A percentile compares a stretch with the other conserved stretches of the same genome.
These are phyloP conservation scores for Microhierax caerulescens DNA, from an alignment of 2,797 vertebrate genomes.

Conservation along the genomic window DNA sequence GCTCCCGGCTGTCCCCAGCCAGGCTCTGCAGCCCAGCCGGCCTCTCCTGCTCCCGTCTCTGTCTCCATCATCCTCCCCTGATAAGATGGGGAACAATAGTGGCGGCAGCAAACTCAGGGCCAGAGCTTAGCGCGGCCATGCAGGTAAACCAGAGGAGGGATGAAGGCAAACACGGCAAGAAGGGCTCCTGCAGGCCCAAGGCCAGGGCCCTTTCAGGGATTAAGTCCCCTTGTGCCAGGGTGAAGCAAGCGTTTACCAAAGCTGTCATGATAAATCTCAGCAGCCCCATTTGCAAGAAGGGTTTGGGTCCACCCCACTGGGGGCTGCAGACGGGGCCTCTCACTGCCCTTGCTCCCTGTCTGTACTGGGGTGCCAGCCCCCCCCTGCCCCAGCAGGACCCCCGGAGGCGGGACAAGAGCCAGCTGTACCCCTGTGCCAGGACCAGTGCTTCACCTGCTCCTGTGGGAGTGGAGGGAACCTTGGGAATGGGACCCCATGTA, in stretches of 20 bases:
- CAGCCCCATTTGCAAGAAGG: not conserved
- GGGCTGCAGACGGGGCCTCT: accelerated
- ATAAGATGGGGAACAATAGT: not conserved
- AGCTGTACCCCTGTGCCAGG: no score
- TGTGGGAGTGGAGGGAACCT: not conserved
- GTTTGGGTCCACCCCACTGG: not conserved
- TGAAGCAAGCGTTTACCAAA: not conserved
- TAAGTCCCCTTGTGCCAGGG: not conserved
- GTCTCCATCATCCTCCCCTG: not conserved
- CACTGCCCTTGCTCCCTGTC: not conserved
- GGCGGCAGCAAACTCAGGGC: accelerated
- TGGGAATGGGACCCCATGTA: accelerated
- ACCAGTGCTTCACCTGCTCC: not conserved
- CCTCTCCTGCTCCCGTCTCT: not conserved
- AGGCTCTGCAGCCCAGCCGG: not conserved
- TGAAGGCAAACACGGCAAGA: not conserved
- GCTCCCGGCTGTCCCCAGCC: not conserved
- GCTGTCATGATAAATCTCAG: not conserved
- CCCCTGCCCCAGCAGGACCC: not conserved
- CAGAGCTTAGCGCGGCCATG: not conserved
- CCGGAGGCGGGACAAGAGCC: accelerated
- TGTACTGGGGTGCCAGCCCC: accelerated
- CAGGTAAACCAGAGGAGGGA: not conserved
- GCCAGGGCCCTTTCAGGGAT: constrained; percentile 10
- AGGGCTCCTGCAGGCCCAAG: constrained; percentile 1